Evolutionary conservation across 2,113 vertebrate genomes (phyloP).

Genomic region (Dromaius novaehollandiae): DNA sequence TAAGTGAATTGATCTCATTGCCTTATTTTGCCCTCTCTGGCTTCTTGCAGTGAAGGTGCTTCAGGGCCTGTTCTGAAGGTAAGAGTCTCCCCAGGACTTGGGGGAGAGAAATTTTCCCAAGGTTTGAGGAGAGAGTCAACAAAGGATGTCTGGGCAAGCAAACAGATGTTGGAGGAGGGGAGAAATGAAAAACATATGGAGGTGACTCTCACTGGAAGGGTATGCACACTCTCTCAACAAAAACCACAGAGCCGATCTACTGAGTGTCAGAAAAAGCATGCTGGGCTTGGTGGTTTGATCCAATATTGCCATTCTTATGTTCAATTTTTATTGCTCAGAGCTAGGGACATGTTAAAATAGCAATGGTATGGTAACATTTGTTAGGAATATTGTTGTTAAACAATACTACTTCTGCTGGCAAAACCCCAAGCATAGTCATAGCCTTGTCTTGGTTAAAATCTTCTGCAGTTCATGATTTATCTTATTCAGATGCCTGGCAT

Average conservation of each 20-base stretch:
- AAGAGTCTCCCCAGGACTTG: not conserved
- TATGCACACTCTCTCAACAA: not conserved
- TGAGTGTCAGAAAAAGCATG: not conserved
- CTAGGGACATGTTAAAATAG: not conserved
- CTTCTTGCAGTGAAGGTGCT: not conserved
- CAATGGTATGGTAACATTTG: not conserved
- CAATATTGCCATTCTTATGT: not conserved
- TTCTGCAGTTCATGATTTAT: not conserved
- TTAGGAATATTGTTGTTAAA: not conserved
- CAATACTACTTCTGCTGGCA: not conserved
- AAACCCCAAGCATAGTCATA: not conserved
- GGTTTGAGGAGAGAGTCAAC: not conserved
- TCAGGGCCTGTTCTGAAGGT: not conserved
- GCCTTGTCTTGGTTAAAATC: not conserved
- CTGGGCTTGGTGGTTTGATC: not conserved
- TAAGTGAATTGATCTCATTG: not conserved
- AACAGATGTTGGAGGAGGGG: not conserved
- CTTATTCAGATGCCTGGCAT: not conserved
- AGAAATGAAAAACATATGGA: constrained; percentile 47
- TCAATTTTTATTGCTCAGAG: not conserved
- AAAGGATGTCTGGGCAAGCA: not conserved
- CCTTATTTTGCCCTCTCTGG: not conserved
- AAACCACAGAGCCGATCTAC: not conserved
- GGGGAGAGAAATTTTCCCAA: not conserved
- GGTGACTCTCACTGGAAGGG: not conserved